Evolutionary conservation across 2,888 invertebrate species (phyloP), one percentile per base, ranked within the genome.

Genomic region (Isoperla grammatica): DNA sequence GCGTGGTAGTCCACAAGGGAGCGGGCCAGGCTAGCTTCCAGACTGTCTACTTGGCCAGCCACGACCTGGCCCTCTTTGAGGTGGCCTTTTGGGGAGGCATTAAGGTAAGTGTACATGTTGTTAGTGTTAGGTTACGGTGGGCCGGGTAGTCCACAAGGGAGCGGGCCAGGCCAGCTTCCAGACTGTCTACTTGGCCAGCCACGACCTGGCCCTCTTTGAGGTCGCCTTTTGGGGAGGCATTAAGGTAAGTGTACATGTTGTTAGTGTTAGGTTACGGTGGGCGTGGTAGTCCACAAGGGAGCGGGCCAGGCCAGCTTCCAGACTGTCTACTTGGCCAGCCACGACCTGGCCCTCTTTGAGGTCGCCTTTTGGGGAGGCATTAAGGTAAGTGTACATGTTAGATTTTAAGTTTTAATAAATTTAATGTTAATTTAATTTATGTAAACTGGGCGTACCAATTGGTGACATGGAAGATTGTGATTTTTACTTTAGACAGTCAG

Each of bases 111-210:
- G 13, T n/a, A n/a, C n/a, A n/a, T n/a, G n/a, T n/a, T n/a, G n/a
- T n/a, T n/a, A n/a, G n/a, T n/a, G n/a, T n/a, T n/a, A n/a, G 64
- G 90, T 91, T 73, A 82, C 85, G 9, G 80, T 85, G 3, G 90
- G 90, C 1, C 67, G 88, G 2, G 78, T 90, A 40, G 77, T 86
- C 20, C 72, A 76, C 59, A 75, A 84, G 39, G 80, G 79, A 63
- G 77, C 79, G 20, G 69, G 69, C 2, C 50, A 23, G n/a, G 60
- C 60, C 57, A 65, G 61, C 56, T 69, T 68, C 59, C 85, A 86
- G 73, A 79, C 80, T 60, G 73, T 85, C 0, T 85, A 82, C 72
- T 53, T 86, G 15, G 73, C 81, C 0, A 85, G 86, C 69, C 69
- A 68, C 6, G 73, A 78, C 29, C 77, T 76, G 66, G 78, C 81